These are phyloP conservation scores for Notechis scutatus DNA, from an alignment of 2,113 vertebrate genomes.

Conservation along the genomic window DNA sequence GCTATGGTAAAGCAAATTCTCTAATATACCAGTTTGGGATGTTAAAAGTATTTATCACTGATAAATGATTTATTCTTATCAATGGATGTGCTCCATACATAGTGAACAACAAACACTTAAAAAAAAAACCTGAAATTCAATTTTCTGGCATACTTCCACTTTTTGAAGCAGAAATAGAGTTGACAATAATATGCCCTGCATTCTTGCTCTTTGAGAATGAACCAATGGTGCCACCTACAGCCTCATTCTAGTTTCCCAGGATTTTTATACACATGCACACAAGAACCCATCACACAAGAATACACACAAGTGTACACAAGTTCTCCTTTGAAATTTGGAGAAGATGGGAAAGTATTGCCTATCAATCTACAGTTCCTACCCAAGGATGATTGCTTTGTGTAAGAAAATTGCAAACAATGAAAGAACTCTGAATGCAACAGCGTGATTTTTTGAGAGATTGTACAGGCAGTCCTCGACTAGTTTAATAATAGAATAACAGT, in stretches of 20 bases:
- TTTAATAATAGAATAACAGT: too few species aligned
- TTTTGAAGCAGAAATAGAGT: background rate
- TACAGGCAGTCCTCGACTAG: background rate
- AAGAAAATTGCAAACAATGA: background rate
- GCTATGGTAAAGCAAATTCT: background rate
- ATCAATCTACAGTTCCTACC: too few species aligned
- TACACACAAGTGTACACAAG: background rate
- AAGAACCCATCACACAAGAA: background rate
- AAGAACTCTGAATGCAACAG: background rate
- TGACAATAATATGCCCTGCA: background rate
- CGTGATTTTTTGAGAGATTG: background rate
- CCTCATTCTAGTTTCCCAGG: background rate
- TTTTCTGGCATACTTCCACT: background rate
- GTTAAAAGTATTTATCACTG: background rate
- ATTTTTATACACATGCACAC: background rate
- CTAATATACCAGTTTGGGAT: background rate
- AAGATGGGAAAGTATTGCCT: background rate
- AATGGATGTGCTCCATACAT: background rate
- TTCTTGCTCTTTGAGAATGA: background rate
- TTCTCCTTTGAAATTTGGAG: background rate
- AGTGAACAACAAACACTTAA: background rate
- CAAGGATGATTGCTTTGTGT: background rate
- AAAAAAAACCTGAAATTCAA: background rate
- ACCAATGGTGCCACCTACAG: slow-evolving; percentile 51
- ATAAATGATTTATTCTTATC: background rate